Conservation (phyloP, 2,113 vertebrate genomes). For the Acinonyx jubatus region DNA sequence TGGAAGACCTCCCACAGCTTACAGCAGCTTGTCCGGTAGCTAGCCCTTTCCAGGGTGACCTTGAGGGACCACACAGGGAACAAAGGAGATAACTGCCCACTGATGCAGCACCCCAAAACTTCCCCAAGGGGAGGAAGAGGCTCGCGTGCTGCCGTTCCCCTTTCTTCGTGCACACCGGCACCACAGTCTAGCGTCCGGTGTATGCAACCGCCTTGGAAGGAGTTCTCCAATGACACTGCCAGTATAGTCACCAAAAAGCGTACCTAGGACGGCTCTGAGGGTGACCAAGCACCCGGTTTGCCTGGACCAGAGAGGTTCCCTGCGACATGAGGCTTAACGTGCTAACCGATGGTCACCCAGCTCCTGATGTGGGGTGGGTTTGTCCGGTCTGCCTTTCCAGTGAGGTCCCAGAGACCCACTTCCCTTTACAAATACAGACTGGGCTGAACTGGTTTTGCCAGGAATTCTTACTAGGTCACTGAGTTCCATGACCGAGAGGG, state of each 20-base stretch:
- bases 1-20: background rate
- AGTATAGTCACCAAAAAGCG: background rate
- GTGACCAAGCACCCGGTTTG: too few species aligned
- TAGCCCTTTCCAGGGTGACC: background rate
- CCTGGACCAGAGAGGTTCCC: background rate
- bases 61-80: background rate
- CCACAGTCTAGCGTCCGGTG: background rate
- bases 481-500: background rate
- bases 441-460: background rate
- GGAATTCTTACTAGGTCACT: background rate
- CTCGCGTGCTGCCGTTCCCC: accelerated
- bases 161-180: background rate
- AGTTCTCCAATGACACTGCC: background rate
- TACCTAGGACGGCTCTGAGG: background rate
- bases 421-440: background rate
- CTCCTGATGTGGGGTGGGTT: background rate
- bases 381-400: background rate
- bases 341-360: background rate
- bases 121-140: too few species aligned
- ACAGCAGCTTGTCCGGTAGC: background rate
- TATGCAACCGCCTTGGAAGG: background rate
- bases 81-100: too few species aligned
- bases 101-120: background rate
- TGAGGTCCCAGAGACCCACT: background rate
- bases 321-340: background rate